phyloP scores from a whole-genome alignment of 2,888 invertebrate species.

The Coelinius sp. region DNA sequence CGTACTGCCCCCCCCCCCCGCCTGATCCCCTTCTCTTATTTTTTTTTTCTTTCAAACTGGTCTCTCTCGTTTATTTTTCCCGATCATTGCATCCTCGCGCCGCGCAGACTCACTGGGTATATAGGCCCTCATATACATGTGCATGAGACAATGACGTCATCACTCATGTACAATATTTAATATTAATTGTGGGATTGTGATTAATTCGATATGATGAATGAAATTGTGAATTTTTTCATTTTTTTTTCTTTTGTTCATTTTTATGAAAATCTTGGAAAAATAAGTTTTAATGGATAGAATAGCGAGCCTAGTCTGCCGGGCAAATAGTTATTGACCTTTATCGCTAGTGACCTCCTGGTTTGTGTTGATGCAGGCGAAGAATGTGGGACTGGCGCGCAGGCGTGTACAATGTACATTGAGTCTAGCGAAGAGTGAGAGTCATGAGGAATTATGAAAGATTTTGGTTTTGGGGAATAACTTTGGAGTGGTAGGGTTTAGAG shows the following conservation, averaged over 20 bases:
- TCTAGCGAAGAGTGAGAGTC: slow-evolving; percentile 22
- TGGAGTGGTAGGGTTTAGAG: too few species aligned
- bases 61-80: slow-evolving; percentile 13
- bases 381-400: slow-evolving; percentile 43
- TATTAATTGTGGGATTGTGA: too few species aligned
- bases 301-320: slow-evolving; percentile 44
- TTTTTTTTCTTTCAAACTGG: not conserved
- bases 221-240: not conserved
- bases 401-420: slow-evolving; percentile 30
- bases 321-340: slow-evolving; percentile 62
- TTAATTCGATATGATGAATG: not conserved
- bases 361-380: slow-evolving; percentile 43
- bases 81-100: slow-evolving; percentile 19
- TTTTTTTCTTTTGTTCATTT: not conserved
- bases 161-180: slow-evolving; percentile 23
- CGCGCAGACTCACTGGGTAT: slow-evolving; percentile 40
- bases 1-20: slow-evolving; percentile 12
- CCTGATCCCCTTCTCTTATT: too few species aligned
- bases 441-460: too few species aligned
- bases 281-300: slow-evolving; percentile 17
- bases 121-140: slow-evolving; percentile 53
- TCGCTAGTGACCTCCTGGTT: slow-evolving; percentile 50
- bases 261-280: not conserved
- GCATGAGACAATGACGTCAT: slow-evolving; percentile 65
- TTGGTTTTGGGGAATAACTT: not conserved